Conservation (phyloP, 2,797 vertebrate species). For the Phataginus tricuspis region DNA sequence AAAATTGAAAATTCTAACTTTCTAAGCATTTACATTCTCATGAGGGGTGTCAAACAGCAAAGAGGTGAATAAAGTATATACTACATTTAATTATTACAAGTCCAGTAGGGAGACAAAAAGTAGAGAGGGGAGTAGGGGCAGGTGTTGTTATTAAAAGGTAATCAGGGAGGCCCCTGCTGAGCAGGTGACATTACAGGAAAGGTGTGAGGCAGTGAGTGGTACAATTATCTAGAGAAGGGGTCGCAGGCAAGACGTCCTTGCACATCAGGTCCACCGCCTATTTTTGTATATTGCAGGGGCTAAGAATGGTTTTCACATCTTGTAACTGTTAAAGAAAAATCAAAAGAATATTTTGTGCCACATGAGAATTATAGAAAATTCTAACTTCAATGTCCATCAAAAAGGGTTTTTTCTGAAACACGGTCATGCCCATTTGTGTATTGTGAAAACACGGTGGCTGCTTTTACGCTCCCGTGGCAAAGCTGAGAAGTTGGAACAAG, state of each 20-base stretch:
- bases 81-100: neutral
- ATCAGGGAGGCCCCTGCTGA: neutral
- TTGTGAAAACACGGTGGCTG: neutral
- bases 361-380: neutral
- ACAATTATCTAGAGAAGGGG: neutral
- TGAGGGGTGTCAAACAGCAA: neutral
- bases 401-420: neutral
- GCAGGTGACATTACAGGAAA: neutral
- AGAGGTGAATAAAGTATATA: neutral
- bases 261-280: neutral
- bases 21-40: neutral
- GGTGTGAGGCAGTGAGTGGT: neutral
- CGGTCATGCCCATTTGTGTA: neutral
- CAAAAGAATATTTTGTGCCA: neutral
- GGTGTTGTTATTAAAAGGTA: neutral
- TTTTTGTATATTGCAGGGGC: neutral
- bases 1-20: neutral
- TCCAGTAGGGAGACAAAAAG: neutral
- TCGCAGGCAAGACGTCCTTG: neutral
- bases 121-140: neutral
- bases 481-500: neutral
- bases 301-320: neutral
- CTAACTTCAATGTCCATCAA: neutral
- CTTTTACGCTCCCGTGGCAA: neutral
- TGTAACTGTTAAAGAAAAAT: neutral